Base-by-base conservation (phyloP, 2,888 invertebrate genomes). In the Andrena praecox region DNA sequence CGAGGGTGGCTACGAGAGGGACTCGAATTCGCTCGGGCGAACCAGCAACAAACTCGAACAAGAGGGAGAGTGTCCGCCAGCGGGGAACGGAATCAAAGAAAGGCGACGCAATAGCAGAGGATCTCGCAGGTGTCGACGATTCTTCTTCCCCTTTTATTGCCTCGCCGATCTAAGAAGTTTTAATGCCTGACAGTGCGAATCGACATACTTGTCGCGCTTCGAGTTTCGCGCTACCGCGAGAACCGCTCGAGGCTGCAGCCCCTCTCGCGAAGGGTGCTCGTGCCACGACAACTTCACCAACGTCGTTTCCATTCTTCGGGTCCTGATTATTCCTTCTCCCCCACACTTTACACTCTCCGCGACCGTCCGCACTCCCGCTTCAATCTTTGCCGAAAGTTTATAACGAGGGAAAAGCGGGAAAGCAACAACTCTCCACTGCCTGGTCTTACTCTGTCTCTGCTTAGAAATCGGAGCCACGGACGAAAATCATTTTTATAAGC, bases 111-210 rank as follows among this genome's bases (percentile, higher is more conserved):
- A 89, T 84, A 86, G 82, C 83, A 80, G 80, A 78, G 89, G 91
- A 90, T 89, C 86, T 88, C 80, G 85, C 89, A 85, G 87, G 87
- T 89, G 89, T 87, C 85, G 87, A 78, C 80, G 74, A 85, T 89
- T 89, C 84, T 87, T 88, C 87, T 87, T 88, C 73, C 35, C 48
- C 82, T 87, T 89, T 88, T 86, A 86, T 87, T 77, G 80, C 86
- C 80, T 71, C 85, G 85, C 87, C 89, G 89, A 90, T 91, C 92
- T 90, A 89, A 89, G 86, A 91, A 92, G 89, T 91, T 91, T 92
- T 90, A 91, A 91, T 91, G 90, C 89, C 89, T 86, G 89, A 91
- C 89, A 88, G 85, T 87, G 86, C 77, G 88, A 81, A 33, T 33
- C 8, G 42, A 24, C 33, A 29, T 16, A 35, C 12, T 33, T 16